These are phyloP conservation scores for Aphelenchoides fujianensis DNA, from an alignment of 1,140 invertebrate genomes.

Conservation along the genomic window DNA sequence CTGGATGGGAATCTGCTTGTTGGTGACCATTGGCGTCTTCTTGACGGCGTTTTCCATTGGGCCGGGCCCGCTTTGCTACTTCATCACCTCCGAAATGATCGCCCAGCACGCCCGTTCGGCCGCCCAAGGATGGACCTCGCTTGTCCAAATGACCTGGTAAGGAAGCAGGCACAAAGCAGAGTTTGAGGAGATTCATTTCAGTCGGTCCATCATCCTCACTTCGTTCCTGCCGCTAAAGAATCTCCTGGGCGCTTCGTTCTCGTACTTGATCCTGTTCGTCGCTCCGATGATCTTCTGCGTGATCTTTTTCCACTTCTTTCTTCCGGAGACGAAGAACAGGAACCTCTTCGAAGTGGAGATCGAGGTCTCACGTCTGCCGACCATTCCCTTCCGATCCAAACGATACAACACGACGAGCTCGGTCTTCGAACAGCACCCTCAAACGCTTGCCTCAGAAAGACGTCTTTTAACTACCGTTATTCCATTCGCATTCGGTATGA, in stretches of 20 bases:
- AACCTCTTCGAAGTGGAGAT: slow-evolving; percentile 48
- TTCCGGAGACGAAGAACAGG: slow-evolving; percentile 53
- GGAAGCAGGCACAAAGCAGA: neutral
- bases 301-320: slow-evolving; percentile 47
- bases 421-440: neutral
- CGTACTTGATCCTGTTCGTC: slow-evolving; percentile 52
- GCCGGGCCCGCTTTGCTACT: slow-evolving; percentile 54
- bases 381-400: slow-evolving; percentile 24
- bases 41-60: slow-evolving; percentile 53
- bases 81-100: slow-evolving; percentile 54
- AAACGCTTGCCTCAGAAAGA: slow-evolving; percentile 11
- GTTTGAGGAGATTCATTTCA: slow-evolving; percentile 22
- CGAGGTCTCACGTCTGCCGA: slow-evolving; percentile 31
- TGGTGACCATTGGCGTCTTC: slow-evolving; percentile 50
- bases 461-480: too few relatives aligned
- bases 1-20: slow-evolving; percentile 50
- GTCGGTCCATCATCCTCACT: slow-evolving; percentile 44
- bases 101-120: slow-evolving; percentile 56
- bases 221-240: slow-evolving; percentile 50
- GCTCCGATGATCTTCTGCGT: slow-evolving; percentile 44
- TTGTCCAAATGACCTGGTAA: slow-evolving; percentile 52
- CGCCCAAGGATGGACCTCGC: slow-evolving; percentile 51
- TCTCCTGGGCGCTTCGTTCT: slow-evolving; percentile 39
- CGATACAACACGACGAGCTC: neutral
- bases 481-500: too few relatives aligned